These are phyloP conservation scores for Synanthedon formicaeformis DNA, from an alignment of 2,888 invertebrate species.

Conservation along the genomic window DNA sequence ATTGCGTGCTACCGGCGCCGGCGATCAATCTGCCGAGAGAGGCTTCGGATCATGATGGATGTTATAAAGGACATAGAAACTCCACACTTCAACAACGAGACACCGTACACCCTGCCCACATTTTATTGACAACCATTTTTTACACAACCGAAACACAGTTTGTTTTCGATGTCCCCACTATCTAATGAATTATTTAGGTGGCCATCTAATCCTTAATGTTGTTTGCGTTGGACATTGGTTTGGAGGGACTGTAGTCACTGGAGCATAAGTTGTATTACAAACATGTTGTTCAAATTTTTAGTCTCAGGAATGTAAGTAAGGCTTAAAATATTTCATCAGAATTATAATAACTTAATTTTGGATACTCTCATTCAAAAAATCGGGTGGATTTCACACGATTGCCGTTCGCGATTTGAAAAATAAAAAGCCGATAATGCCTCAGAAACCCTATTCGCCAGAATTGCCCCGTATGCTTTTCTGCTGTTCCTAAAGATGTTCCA, in stretches of 20 bases:
- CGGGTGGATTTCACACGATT: too few species aligned
- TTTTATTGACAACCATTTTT: slow-evolving; percentile 36
- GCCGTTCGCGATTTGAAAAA: too few species aligned
- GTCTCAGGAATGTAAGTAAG: too few species aligned
- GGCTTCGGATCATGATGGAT: slow-evolving; percentile 59
- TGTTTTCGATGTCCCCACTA: slow-evolving; percentile 33
- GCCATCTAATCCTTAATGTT: slow-evolving; percentile 16
- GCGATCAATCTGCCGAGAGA: slow-evolving; percentile 56
- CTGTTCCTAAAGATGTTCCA: too few species aligned
- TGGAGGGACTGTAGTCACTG: neutral
- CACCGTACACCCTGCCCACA: slow-evolving; percentile 25
- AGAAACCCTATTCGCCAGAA: too few species aligned
- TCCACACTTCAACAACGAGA: slow-evolving; percentile 25
- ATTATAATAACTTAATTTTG: too few species aligned
- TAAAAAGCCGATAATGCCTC: too few species aligned
- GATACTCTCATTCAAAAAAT: too few species aligned
- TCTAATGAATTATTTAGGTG: slow-evolving; percentile 53
- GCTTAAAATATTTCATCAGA: too few species aligned
- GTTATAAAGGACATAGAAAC: slow-evolving; percentile 28
- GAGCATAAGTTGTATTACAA: too few species aligned
- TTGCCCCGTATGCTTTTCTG: too few species aligned
- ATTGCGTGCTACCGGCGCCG: slow-evolving; percentile 29
- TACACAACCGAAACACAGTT: slow-evolving; percentile 20
- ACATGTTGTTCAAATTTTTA: too few species aligned
- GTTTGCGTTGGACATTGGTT: slow-evolving; percentile 19